These are phyloP conservation scores for Moxostoma hubbsi DNA, from an alignment of 2,797 vertebrate species.

Conservation along the genomic window DNA sequence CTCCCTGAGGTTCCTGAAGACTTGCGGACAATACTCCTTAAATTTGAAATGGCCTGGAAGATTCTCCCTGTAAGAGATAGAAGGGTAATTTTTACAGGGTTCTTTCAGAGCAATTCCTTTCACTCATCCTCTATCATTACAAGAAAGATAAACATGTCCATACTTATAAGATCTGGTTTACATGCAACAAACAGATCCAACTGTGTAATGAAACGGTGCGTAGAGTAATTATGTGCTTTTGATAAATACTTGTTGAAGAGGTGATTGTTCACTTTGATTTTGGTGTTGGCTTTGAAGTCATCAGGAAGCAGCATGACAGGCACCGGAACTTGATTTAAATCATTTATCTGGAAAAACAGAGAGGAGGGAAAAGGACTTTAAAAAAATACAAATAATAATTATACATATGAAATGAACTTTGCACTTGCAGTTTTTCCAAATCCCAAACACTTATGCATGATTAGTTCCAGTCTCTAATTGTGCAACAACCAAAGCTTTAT, in stretches of 20 bases:
- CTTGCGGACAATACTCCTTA: conserved; percentile 95
- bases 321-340: conserved; percentile 91
- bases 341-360: conserved; percentile 82
- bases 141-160: neutral
- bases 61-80: conserved; percentile 83
- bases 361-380: neutral
- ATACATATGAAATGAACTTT: conserved; percentile 2
- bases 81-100: neutral
- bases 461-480: too few relatives aligned
- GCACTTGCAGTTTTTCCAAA: conserved; percentile 9
- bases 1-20: conserved; percentile 93
- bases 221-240: neutral
- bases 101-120: neutral
- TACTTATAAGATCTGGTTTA: neutral
- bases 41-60: conserved; percentile 96
- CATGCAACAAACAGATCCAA: neutral
- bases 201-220: neutral
- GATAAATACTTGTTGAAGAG: conserved; percentile 90
- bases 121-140: neutral
- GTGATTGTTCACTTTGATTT: conserved; percentile 97
- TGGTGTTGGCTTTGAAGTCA: conserved; percentile 94
- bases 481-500: too few relatives aligned
- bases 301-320: conserved; percentile 94
- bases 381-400: too few relatives aligned
- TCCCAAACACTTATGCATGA: neutral